Percentiles rank a stretch among this genome's conserved stretches.
phyloP scores from a whole-genome alignment of 2,888 invertebrate species.

The Hirtodrosophila cameraria region DNA sequence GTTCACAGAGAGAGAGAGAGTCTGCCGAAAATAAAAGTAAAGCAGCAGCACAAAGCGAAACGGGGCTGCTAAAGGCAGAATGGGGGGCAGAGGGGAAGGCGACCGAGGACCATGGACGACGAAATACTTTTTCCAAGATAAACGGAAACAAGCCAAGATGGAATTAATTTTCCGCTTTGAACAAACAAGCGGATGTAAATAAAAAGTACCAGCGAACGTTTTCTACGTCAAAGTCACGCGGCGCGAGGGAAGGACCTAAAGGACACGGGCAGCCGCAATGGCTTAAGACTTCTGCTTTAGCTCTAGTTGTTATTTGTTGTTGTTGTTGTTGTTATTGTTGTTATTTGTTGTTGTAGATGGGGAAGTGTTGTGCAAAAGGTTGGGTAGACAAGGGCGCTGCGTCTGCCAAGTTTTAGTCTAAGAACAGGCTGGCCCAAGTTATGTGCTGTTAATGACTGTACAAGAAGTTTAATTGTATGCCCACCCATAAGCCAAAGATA shows the following conservation, averaged over 20 bases:
- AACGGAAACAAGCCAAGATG: slow-evolving; percentile 84
- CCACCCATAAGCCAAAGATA: slow-evolving; percentile 42
- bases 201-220: slow-evolving; percentile 71
- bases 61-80: slow-evolving; percentile 1
- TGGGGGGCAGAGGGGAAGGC: neutral
- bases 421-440: slow-evolving; percentile 63
- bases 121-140: slow-evolving; percentile 79
- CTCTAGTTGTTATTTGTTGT: slow-evolving; percentile 13
- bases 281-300: slow-evolving; percentile 38
- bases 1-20: no score
- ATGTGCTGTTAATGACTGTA: slow-evolving; percentile 79
- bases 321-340: slow-evolving; percentile 21
- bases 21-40: slow-evolving; percentile 61
- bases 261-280: slow-evolving; percentile 56
- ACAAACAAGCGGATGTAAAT: slow-evolving; percentile 84
- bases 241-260: slow-evolving; percentile 10
- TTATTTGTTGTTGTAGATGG: neutral
- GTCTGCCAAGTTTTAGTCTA: slow-evolving; percentile 75
- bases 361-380: neutral
- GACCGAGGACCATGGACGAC: slow-evolving; percentile 44
- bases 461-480: slow-evolving; percentile 79
- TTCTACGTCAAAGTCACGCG: slow-evolving; percentile 60
- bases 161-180: slow-evolving; percentile 84
- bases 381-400: slow-evolving; percentile 28
- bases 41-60: slow-evolving; percentile 45